A percentile compares a stretch with the other conserved stretches of the same genome.
These are phyloP conservation scores for Bucco capensis DNA, from an alignment of 2,113 vertebrate genomes.

Conservation along the genomic window DNA sequence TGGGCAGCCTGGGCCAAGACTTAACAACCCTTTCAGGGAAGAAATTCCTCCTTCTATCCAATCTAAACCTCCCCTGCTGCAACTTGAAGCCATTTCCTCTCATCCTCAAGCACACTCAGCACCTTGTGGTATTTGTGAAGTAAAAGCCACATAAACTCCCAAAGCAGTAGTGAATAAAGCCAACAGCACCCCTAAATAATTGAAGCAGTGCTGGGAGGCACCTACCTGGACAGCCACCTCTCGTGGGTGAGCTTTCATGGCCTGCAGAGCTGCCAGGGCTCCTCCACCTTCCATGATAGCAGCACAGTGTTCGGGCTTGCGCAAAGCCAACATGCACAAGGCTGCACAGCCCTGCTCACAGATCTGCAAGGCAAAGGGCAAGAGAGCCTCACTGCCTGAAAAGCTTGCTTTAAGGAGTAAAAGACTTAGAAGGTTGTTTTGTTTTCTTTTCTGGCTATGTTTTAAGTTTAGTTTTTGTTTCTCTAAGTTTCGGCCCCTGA, in stretches of 20 bases:
- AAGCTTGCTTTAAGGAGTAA: accelerated
- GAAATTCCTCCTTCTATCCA: too few species aligned
- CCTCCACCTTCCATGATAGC: constrained; percentile 90
- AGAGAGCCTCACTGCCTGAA: not conserved
- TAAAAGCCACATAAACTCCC: not conserved
- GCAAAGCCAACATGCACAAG: constrained; percentile 84
- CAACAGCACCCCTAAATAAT: not conserved
- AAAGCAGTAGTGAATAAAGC: accelerated
- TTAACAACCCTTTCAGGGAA: too few species aligned
- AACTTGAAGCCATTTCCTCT: too few species aligned
- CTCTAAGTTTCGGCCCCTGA: too few species aligned
- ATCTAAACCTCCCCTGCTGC: too few species aligned
- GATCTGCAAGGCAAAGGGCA: constrained; percentile 71
- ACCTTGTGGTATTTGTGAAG: accelerated
- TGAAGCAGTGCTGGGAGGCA: accelerated
- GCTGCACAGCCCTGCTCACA: constrained; percentile 92
- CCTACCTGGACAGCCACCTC: constrained; percentile 85
- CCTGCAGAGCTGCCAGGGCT: constrained; percentile 82
- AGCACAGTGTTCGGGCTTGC: constrained; percentile 89
- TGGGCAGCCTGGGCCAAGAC: too few species aligned
- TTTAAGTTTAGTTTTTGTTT: not conserved
- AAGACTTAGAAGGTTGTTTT: accelerated
- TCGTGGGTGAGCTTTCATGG: constrained; percentile 85
- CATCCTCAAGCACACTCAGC: accelerated
- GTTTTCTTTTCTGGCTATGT: accelerated